Conservation (phyloP, 2,113 vertebrate genomes). For the Nothocercus nigrocapillus region DNA sequence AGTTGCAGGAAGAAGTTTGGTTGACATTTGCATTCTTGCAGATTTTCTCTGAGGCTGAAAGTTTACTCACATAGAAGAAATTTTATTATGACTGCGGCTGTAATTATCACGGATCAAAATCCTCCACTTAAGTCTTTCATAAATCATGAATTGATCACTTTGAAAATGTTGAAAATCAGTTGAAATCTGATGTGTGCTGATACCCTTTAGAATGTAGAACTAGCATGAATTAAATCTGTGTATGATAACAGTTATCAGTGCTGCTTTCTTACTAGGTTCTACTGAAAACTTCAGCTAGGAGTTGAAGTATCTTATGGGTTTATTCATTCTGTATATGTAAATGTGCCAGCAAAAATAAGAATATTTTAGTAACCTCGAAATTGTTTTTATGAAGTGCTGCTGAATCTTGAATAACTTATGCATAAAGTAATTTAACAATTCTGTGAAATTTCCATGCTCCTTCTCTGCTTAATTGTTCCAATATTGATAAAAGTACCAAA, state of each 20-base stretch:
- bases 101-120: not conserved
- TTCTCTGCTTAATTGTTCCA: not conserved
- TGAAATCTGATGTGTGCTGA: not conserved
- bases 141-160: not conserved
- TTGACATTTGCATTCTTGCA: conserved; percentile 29
- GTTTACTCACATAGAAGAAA: conserved; percentile 2
- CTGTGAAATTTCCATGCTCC: not conserved
- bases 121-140: not conserved
- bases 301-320: not conserved
- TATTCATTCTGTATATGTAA: not conserved
- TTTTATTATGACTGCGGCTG: not conserved
- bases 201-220: not conserved
- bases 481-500: not conserved
- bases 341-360: not conserved
- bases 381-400: not conserved
- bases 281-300: not conserved
- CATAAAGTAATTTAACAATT: not conserved
- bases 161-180: not conserved
- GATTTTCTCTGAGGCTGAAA: not conserved
- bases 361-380: not conserved
- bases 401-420: not conserved
- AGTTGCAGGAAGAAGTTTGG: not conserved
- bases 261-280: not conserved
- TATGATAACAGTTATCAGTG: not conserved
- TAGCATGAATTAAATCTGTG: not conserved